Evolutionary conservation across 2,888 invertebrate genomes (phyloP).

Genomic region (Galeruca laticollis): DNA sequence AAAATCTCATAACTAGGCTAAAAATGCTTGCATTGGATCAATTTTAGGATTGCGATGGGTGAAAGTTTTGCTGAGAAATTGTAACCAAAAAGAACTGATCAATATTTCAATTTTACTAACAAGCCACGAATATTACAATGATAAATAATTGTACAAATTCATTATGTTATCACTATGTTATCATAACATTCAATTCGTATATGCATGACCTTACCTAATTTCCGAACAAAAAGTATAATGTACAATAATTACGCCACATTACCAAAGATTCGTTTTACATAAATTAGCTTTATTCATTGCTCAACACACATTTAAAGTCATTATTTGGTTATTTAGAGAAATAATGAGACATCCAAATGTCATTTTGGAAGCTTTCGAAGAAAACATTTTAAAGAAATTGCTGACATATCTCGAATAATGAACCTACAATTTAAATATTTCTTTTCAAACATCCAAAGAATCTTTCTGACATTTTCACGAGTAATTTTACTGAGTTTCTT

Average conservation of each 20-base stretch:
- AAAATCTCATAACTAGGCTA: no score
- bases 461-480: conserved; percentile 35
- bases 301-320: conserved; percentile 27
- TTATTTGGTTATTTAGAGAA: conserved; percentile 27
- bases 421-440: conserved; percentile 22
- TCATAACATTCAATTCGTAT: no score
- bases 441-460: conserved; percentile 31
- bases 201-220: background rate
- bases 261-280: conserved; percentile 21
- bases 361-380: conserved; percentile 25
- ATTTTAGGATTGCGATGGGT: no score
- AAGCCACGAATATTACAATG: no score
- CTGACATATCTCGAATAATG: conserved; percentile 30
- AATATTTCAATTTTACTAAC: no score
- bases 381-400: conserved; percentile 17
- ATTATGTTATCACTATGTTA: no score
- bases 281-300: conserved; percentile 21
- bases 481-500: conserved; percentile 22
- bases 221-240: background rate
- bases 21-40: no score
- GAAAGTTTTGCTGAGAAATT: no score
- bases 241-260: background rate
- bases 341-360: conserved; percentile 29
- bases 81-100: no score
- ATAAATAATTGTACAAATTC: no score